phyloP scores from a whole-genome alignment of 2,888 invertebrate species.

The Himalopsyche tibetana region DNA sequence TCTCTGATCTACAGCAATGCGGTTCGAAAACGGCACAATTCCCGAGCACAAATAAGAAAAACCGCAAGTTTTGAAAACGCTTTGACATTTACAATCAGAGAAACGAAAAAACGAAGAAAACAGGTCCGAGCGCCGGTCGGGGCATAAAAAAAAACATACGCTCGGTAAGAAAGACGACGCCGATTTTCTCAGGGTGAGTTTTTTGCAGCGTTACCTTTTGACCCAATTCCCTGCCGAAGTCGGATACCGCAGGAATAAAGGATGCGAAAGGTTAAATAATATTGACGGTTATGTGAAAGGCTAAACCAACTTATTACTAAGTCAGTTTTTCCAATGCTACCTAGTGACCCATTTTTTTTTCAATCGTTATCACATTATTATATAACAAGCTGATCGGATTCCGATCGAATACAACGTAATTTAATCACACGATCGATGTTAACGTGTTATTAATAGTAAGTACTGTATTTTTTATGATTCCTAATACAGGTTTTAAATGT shows the following conservation, averaged over 20 bases:
- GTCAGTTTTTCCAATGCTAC: too few species aligned
- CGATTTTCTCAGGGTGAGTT: not conserved
- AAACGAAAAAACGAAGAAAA: not conserved
- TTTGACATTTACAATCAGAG: not conserved
- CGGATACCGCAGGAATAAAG: not conserved
- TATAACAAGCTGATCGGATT: too few species aligned
- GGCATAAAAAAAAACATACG: not conserved
- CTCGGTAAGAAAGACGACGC: not conserved
- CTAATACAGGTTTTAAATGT: too few species aligned
- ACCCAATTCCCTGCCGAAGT: not conserved
- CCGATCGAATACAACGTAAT: too few species aligned
- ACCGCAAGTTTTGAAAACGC: not conserved
- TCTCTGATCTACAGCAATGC: too few species aligned
- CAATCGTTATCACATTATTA: too few species aligned
- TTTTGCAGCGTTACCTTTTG: conserved; percentile 20
- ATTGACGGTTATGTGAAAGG: not conserved
- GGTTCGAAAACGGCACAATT: too few species aligned
- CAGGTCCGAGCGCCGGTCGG: not conserved
- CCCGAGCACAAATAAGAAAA: too few species aligned
- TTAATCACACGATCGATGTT: too few species aligned
- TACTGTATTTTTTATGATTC: too few species aligned
- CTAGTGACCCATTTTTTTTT: too few species aligned
- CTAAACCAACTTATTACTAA: not conserved
- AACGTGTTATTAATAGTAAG: too few species aligned
- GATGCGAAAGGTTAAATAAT: conserved; percentile 14